A percentile compares a stretch with the other conserved stretches of the same genome.
Evolutionary conservation across 2,888 invertebrate genomes (phyloP).

Genomic region (Ceraclea dissimilis): DNA sequence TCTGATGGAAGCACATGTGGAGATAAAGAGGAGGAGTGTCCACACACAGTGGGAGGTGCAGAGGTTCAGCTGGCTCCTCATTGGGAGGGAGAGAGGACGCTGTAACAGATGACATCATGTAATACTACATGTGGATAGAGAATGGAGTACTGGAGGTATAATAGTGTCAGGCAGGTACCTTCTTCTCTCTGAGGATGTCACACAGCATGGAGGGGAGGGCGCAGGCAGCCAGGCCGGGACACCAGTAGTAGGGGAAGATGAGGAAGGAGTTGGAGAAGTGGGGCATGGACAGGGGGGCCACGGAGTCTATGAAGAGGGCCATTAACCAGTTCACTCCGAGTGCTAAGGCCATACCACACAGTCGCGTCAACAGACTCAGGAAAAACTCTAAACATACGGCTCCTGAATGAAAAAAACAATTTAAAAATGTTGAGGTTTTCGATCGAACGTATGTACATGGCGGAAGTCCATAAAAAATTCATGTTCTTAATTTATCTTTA

Average conservation of each 20-base stretch:
- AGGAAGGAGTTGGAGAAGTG: slow-evolving; percentile 22
- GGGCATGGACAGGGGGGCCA: slow-evolving; percentile 19
- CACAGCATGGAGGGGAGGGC: slow-evolving; percentile 7
- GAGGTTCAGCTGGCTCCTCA: slow-evolving; percentile 20
- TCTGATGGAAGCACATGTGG: slow-evolving; percentile 14
- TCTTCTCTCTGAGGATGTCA: slow-evolving; percentile 18
- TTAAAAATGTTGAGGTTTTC: too few relatives aligned
- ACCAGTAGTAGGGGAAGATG: slow-evolving; percentile 24
- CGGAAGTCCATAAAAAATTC: too few relatives aligned
- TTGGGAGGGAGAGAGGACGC: slow-evolving; percentile 11
- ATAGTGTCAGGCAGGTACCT: too few relatives aligned
- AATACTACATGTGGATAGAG: too few relatives aligned
- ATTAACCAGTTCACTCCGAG: slow-evolving; percentile 7
- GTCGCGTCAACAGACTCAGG: neutral
- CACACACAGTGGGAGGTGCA: slow-evolving; percentile 16
- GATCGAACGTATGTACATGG: too few relatives aligned
- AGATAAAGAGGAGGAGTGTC: slow-evolving; percentile 12
- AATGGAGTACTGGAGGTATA: too few relatives aligned
- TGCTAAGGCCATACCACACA: slow-evolving; percentile 12
- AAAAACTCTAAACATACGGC: neutral
- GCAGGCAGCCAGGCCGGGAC: slow-evolving; percentile 15
- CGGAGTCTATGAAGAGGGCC: slow-evolving; percentile 14
- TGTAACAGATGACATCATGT: too few relatives aligned
- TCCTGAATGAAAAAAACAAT: neutral
- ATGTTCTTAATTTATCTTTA: too few relatives aligned